Evolutionary conservation across 2,888 invertebrate species (phyloP).

Genomic region (Patella depressa): DNA sequence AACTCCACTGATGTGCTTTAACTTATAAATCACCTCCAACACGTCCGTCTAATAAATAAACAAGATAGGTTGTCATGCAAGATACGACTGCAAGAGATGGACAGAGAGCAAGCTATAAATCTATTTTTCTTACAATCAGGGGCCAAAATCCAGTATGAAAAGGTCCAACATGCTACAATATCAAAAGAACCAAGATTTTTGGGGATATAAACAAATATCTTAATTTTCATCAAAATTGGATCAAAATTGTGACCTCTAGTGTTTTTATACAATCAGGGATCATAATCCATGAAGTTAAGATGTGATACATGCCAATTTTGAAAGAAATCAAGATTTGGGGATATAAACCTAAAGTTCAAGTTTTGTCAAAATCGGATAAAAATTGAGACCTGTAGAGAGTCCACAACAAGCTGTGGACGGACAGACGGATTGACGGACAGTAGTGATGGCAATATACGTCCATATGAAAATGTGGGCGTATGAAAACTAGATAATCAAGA

Average conservation of each 20-base stretch:
- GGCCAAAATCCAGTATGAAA: no score
- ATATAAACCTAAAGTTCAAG: no score
- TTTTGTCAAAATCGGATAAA: not conserved
- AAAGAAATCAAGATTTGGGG: not conserved
- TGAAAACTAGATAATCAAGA: not conserved
- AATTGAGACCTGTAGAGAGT: not conserved
- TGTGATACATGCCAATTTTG: no score
- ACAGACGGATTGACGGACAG: no score
- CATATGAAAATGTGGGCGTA: not conserved
- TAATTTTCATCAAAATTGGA: no score
- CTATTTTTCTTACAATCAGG: not conserved
- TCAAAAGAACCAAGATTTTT: not conserved
- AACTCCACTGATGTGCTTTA: constrained; percentile 44
- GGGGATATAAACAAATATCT: no score
- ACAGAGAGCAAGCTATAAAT: no score
- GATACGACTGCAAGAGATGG: not conserved
- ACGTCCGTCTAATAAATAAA: constrained; percentile 39
- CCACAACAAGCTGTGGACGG: not conserved
- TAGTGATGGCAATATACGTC: not conserved
- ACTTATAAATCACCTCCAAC: constrained; percentile 55
- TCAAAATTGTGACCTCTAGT: not conserved
- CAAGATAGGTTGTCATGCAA: not conserved
- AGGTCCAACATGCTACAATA: no score
- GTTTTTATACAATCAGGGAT: no score
- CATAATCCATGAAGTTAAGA: no score